phyloP scores from a whole-genome alignment of 2,797 vertebrate genomes.

The Bradypodion ventrale region DNA sequence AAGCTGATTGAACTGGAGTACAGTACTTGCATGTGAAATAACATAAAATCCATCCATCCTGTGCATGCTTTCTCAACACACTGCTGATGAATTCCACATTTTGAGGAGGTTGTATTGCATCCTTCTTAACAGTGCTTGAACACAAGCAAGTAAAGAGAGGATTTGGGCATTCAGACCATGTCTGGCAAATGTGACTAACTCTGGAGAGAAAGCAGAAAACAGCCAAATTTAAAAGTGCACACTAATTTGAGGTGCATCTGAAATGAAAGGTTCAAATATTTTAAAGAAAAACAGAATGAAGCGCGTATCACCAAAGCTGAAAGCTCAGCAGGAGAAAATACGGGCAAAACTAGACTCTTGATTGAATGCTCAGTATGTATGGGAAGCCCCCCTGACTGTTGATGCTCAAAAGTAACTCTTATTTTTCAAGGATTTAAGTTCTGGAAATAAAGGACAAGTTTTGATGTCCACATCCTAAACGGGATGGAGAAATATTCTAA shows the following conservation, averaged over 20 bases:
- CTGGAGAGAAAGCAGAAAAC: background rate
- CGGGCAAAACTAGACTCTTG: background rate
- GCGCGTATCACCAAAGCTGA: background rate
- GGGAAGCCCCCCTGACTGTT: background rate
- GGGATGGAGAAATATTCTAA: background rate
- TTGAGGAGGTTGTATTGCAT: background rate
- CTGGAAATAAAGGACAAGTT: background rate
- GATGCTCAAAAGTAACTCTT: background rate
- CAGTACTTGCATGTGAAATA: background rate
- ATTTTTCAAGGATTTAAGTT: background rate
- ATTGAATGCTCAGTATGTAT: background rate
- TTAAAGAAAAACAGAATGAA: background rate
- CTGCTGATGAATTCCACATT: background rate
- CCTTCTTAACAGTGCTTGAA: background rate
- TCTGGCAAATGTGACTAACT: background rate
- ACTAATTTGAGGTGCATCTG: background rate
- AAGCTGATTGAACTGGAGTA: background rate
- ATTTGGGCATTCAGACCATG: constrained; percentile 31
- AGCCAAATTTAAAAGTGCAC: background rate
- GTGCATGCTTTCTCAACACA: background rate
- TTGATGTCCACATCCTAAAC: background rate
- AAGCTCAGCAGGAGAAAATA: background rate
- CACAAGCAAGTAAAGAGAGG: background rate
- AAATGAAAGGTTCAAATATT: background rate
- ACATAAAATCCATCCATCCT: background rate